Evolutionary conservation across 2,797 vertebrate species (phyloP), one percentile per base, ranked within the genome.

Genomic region (Helostoma temminkii): DNA sequence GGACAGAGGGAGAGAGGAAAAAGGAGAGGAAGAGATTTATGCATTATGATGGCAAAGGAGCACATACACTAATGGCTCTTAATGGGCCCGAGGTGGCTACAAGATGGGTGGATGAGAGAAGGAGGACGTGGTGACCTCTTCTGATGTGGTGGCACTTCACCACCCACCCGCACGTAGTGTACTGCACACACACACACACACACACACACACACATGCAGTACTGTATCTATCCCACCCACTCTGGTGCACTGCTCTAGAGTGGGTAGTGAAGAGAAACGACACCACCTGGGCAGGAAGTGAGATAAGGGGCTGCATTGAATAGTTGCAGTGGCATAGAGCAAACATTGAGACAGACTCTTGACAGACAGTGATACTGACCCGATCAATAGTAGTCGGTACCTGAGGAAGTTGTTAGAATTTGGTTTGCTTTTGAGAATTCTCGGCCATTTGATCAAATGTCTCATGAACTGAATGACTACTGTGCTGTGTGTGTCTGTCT

Each of bases 401-500:
- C 91, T 32, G 93, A 93, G 93, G 93, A 76, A 94, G 94, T 95
- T 95, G 94, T 96, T 95, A 95, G 94, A 94, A 94, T 96, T 95
- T 94, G 93, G 93, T 95, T 96, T 96, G 93, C 94, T 95, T 96
- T 96, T 95, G 95, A 95, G 95, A 94, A 93, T 96, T 96, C 94
- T 93, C 94, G 95, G 93, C 95, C 94, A 94, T 96, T 95, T 92
- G 94, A 96, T 97, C 95, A 95, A 96, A 96, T 95, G 93, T 96
- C 95, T 94, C 94, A 94, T 94, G 94, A 95, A 95, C 94, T 93
- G 94, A 95, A 94, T 92, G 93, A 92, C 88, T 92, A 93, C 37
- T 50, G 57, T 68, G 43, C 21, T 55, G 28, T 61, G 55, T 14
- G 49, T 28, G 55, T 42, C 22, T 39, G 52, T 53, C 62, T 69